Evolutionary conservation across 2,888 invertebrate genomes (phyloP), one percentile per base, ranked within the genome.

Genomic region (Ommatoiulus sabulosus): DNA sequence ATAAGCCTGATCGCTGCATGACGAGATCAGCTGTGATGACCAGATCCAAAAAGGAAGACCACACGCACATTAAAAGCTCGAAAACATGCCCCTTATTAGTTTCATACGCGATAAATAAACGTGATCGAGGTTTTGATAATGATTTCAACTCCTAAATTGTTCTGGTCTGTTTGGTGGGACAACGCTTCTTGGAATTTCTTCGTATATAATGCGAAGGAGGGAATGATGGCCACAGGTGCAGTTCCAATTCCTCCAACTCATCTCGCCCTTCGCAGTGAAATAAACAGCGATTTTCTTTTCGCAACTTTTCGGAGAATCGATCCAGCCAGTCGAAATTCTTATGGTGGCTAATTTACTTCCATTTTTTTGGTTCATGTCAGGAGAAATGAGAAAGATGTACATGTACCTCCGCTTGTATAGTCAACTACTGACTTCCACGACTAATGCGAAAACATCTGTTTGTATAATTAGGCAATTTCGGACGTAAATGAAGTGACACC

Each of bases 381-480:
- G 20, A 6, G 20, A 63, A 20, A 63, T 4, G 20, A 6, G 20
- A 63, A 20, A 20, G 63, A 48, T 35, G 35, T 35, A 35, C 35
- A 35, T 35, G 35, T 35, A 35, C 35, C 35, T 52, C 46, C 46
- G 12, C 12, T 57, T 57, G 57, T 57, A 35, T 35, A 57, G 57
- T 63, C 63, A 5, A 7, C 63, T 63, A 20, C 63, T 63, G 20
- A 63, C 63, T 20, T n/a, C 63, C 63, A 63, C 5, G 63, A 6
- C 5, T 63, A 63, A 63, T 63, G 20, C 20, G 20, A 63, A 63
- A 63, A 63, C 63, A 20, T 63, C 63, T 63, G 20, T 63, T 6
- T 20, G 15, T 5, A 63, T 63, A 63, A 63, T 63, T 63, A 63
- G 63, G 63, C 63, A 63, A 63, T 63, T 63, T 63, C 63, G n/a